Percentiles rank a stretch among this genome's conserved stretches.
Conservation (phyloP, 2,888 invertebrate species). For the Scelioninae gen. 2 region DNA sequence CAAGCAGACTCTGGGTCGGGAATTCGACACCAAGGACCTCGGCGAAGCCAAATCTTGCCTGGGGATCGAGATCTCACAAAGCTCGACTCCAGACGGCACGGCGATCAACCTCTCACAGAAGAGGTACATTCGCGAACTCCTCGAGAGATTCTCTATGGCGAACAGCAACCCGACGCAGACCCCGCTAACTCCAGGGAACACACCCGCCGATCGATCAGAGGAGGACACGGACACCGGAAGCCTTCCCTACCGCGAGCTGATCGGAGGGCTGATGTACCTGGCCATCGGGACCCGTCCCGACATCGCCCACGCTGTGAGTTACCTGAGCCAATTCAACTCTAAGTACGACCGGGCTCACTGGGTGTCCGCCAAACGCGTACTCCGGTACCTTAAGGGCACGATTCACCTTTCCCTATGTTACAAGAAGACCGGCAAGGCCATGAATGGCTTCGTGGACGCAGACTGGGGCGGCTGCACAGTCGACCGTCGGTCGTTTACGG, state of each 20-base stretch:
- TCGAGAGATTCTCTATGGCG: slow-evolving; percentile 56
- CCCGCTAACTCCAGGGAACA: not conserved
- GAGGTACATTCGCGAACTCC: slow-evolving; percentile 47
- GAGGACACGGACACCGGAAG: no score
- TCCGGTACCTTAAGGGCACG: slow-evolving; percentile 3
- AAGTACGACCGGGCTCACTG: not conserved
- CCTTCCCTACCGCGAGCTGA: not conserved
- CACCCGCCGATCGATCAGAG: no score
- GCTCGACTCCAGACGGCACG: not conserved
- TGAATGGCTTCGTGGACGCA: slow-evolving; percentile 35
- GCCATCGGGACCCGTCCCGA: slow-evolving; percentile 1
- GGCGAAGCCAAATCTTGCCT: slow-evolving; percentile 60
- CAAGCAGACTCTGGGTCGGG: slow-evolving; percentile 23
- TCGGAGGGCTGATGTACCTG: not conserved
- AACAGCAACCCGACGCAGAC: slow-evolving; percentile 38
- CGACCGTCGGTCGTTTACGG: slow-evolving; percentile 31
- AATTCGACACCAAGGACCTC: slow-evolving; percentile 60
- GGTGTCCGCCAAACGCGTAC: not conserved
- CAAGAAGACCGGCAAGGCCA: slow-evolving; percentile 3
- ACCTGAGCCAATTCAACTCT: slow-evolving; percentile 9
- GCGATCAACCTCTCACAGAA: slow-evolving; percentile 21
- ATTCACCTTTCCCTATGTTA: not conserved
- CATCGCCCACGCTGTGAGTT: slow-evolving; percentile 1
- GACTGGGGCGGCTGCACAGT: not conserved
- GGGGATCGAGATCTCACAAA: slow-evolving; percentile 60